These are phyloP conservation scores for Sapayoa aenigma DNA, from an alignment of 2,113 vertebrate species.

Conservation along the genomic window DNA sequence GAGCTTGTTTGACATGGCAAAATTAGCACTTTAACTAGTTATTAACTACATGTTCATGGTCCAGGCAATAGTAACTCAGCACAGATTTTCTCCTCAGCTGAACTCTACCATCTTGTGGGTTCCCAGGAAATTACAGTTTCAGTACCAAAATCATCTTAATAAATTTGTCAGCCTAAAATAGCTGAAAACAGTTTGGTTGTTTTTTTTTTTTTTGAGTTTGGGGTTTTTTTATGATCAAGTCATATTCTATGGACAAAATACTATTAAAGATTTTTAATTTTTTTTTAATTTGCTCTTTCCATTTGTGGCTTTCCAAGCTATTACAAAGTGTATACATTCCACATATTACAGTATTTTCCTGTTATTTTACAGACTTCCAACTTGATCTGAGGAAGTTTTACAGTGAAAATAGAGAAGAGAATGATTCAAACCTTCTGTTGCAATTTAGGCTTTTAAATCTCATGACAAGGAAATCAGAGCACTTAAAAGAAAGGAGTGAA, in stretches of 20 bases:
- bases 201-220: neutral
- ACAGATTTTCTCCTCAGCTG: neutral
- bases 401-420: neutral
- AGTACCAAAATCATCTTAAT: neutral
- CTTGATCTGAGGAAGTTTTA: neutral
- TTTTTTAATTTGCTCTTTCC: neutral
- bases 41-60: neutral
- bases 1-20: neutral
- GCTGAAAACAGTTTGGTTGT: neutral
- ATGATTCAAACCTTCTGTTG: neutral
- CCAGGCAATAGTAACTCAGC: neutral
- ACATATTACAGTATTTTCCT: neutral
- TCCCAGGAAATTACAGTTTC: constrained; percentile 16
- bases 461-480: neutral
- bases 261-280: neutral
- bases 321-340: neutral
- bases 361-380: neutral
- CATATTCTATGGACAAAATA: neutral
- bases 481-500: neutral
- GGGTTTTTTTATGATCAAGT: neutral
- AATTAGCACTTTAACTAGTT: neutral
- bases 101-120: constrained; percentile 51
- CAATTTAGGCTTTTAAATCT: neutral
- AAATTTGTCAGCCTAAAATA: neutral
- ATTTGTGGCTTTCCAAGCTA: neutral